A percentile compares a stretch with the other conserved stretches of the same genome.
These are phyloP conservation scores for Heliconius sara DNA, from an alignment of 2,888 invertebrate genomes.

Conservation along the genomic window DNA sequence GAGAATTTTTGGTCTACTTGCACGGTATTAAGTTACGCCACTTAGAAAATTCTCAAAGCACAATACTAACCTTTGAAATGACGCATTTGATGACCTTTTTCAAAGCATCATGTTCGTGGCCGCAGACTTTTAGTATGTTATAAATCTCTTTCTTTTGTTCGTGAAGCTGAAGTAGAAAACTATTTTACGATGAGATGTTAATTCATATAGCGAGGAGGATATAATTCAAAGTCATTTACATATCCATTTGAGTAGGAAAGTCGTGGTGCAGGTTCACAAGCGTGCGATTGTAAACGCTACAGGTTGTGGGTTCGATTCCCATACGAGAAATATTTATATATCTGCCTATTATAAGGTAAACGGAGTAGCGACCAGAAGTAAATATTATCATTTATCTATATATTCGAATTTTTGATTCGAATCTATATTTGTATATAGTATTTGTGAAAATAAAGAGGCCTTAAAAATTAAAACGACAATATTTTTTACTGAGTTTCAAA, in stretches of 20 bases:
- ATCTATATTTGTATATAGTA: too few species aligned
- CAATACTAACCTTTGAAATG: slow-evolving; percentile 71
- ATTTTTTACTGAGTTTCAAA: too few species aligned
- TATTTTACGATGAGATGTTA: slow-evolving; percentile 17
- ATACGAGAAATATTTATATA: neutral
- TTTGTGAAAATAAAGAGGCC: too few species aligned
- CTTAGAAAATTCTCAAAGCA: too few species aligned
- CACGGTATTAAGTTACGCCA: neutral
- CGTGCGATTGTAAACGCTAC: too few species aligned
- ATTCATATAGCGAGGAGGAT: neutral
- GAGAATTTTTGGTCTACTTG: neutral
- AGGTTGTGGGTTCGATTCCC: neutral
- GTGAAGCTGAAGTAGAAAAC: slow-evolving; percentile 63
- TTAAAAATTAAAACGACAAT: too few species aligned
- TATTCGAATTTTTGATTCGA: too few species aligned
- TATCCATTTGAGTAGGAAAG: too few species aligned
- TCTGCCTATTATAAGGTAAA: too few species aligned
- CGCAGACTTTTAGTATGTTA: slow-evolving; percentile 70
- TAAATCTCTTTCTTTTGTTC: slow-evolving; percentile 70
- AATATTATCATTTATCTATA: too few species aligned
- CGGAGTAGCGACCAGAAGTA: too few species aligned
- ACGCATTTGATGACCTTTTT: slow-evolving; percentile 81
- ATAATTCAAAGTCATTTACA: neutral
- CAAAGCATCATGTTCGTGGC: slow-evolving; percentile 75
- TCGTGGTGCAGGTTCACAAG: neutral